Conservation (phyloP, 2,113 vertebrate genomes). For the Elgaria multicarinata region DNA sequence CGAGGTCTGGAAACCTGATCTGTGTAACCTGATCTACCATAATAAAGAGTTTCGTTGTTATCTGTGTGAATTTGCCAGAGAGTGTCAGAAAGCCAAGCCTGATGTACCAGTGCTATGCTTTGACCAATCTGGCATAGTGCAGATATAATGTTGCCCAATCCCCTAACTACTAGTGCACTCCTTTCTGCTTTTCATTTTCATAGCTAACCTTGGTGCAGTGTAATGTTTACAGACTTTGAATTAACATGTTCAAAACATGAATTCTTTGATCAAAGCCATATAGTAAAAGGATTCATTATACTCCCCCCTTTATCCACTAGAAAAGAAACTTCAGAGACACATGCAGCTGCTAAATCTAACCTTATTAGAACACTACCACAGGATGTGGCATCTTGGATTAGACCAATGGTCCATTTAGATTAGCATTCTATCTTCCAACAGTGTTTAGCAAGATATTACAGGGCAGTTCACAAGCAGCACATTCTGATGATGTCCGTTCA, state of each 20-base stretch:
- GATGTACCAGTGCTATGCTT: background rate
- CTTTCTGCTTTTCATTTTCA: background rate
- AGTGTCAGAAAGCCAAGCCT: too few species aligned
- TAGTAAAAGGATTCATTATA: background rate
- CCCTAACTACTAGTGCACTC: background rate
- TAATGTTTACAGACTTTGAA: background rate
- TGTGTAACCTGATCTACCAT: too few species aligned
- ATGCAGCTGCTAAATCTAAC: background rate
- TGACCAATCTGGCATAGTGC: background rate
- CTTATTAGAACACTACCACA: background rate
- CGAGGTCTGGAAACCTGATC: too few species aligned
- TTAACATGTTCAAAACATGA: background rate
- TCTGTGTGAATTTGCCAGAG: too few species aligned
- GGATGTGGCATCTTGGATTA: background rate
- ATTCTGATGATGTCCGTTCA: background rate
- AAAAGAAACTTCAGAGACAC: background rate
- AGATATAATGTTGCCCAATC: background rate
- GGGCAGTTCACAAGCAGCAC: background rate
- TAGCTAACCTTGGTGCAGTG: background rate
- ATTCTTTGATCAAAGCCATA: background rate
- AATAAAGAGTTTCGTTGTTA: too few species aligned
- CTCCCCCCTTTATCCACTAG: too few species aligned
- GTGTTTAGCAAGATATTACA: background rate
- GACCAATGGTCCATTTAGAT: too few species aligned
- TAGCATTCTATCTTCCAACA: background rate